Conservation (phyloP, 2,113 vertebrate species). For the Aptenodytes forsteri region DNA sequence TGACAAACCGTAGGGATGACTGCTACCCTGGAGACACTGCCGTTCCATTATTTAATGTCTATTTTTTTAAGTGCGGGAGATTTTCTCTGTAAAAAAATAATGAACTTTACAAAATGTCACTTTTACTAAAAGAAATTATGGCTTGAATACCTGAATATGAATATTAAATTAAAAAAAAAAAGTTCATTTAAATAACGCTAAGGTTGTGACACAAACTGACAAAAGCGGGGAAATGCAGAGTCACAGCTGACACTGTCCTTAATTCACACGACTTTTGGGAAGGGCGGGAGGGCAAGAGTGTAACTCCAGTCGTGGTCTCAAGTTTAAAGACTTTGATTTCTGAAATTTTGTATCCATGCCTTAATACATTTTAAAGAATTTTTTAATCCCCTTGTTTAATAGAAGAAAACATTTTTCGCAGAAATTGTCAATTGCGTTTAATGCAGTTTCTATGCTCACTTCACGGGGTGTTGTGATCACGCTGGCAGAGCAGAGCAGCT, state of each 20-base stretch:
- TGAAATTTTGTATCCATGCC: neutral
- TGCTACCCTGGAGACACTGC: slow-evolving; percentile 61
- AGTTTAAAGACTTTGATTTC: neutral
- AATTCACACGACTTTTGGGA: slow-evolving; percentile 34
- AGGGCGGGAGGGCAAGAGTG: neutral
- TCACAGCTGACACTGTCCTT: slow-evolving; percentile 63
- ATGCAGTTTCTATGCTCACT: neutral
- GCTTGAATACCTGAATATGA: slow-evolving; percentile 71
- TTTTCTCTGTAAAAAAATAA: slow-evolving; percentile 73
- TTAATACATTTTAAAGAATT: slow-evolving; percentile 13
- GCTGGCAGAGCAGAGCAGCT: neutral
- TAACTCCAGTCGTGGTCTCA: neutral
- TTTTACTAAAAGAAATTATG: slow-evolving; percentile 82
- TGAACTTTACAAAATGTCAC: slow-evolving; percentile 84
- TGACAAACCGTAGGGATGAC: slow-evolving; percentile 58
- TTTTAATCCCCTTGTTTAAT: slow-evolving; percentile 4
- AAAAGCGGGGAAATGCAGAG: slow-evolving; percentile 68
- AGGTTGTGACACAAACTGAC: slow-evolving; percentile 77
- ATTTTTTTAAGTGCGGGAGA: slow-evolving; percentile 66
- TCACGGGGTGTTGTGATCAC: fast-evolving
- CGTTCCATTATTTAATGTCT: slow-evolving; percentile 66
- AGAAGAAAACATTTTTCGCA: neutral
- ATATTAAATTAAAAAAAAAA: slow-evolving; percentile 70
- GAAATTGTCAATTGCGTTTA: neutral
- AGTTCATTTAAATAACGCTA: slow-evolving; percentile 71